Base-by-base conservation (phyloP, 2,888 invertebrate genomes). In the Oscheius sp. region DNA sequence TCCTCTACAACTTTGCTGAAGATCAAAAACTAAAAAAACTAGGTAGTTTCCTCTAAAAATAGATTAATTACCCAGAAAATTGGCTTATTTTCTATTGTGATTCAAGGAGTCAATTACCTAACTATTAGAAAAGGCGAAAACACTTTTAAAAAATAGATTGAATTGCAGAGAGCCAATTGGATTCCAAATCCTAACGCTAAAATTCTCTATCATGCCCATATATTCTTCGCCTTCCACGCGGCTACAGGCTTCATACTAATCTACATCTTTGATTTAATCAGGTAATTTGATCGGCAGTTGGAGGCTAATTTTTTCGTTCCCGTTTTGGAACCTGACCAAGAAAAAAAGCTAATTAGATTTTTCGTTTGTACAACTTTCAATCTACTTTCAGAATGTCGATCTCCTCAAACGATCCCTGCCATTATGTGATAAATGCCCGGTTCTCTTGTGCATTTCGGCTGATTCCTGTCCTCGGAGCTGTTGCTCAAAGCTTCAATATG, bases 161-260 rank as follows among this genome's bases (percentile, higher is more conserved):
- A n/a, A 8, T 8, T 8, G 6, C 55, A 55, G 55, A n/a, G 55
- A 34, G 33, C 55, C n/a, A 34, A 33, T 6, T 55, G 55, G 55
- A 55, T 55, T 2, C 34, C 55, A 4, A 55, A 55, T 34, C 17
- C 55, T 2, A 55, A 55, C 37, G 55, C 55, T 15, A 33, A 34
- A 33, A 10, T 55, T 10, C 34, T 55, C 34, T 55, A 55, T 23
- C 23, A 33, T 25, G 55, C 34, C 4, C 55, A 55, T 34, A 17
- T 33, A n/a, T 55, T 23, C 23, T 55, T 55, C 23, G 55, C 55
- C 55, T 55, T 55, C 34, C 55, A 55, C 17, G 55, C 55, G 2
- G 25, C 55, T 33, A 20, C 55, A 6, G 33, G 33, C 17, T 55
- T 55, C 55, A 2, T 34, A 20, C 17, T 55, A 17, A 34, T 55